These are phyloP conservation scores for Cecropterus lyciades DNA, from an alignment of 1,140 invertebrate species.

Conservation along the genomic window DNA sequence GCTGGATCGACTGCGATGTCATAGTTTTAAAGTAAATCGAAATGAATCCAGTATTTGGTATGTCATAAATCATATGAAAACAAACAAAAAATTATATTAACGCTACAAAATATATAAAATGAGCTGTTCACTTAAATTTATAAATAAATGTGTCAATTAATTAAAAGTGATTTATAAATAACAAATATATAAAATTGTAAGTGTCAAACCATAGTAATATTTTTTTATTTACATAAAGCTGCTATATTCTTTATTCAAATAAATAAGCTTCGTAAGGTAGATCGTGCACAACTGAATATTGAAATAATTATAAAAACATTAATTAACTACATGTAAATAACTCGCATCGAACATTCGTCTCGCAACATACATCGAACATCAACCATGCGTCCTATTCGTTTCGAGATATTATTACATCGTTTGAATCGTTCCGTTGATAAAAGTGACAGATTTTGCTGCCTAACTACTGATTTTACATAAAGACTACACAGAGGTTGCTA, in stretches of 20 bases:
- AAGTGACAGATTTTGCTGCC: no score
- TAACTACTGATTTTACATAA: no score
- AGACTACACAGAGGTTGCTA: no score
- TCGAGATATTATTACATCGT: no score
- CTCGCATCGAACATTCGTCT: no score
- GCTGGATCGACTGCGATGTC: no score
- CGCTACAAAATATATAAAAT: conserved; percentile 20
- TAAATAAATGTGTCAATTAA: conserved; percentile 16
- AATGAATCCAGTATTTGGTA: conserved; percentile 18
- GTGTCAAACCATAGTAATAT: conserved; percentile 19
- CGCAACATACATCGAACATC: no score
- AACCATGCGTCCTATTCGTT: no score
- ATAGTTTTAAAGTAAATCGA: no score
- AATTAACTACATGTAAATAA: no score
- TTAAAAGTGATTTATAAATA: conserved; percentile 4
- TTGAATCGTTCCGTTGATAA: no score
- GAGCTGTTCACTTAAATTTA: conserved; percentile 7
- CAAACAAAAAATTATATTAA: not conserved
- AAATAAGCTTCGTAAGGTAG: conserved; percentile 1
- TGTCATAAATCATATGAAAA: conserved; percentile 22
- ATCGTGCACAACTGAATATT: conserved; percentile 10
- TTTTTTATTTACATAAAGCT: conserved; percentile 26
- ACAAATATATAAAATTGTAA: conserved; percentile 23
- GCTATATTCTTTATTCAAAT: conserved; percentile 5
- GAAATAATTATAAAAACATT: conserved; percentile 7